Base-by-base conservation (phyloP, 2,113 vertebrate species). In the Trematomus loennbergii region DNA sequence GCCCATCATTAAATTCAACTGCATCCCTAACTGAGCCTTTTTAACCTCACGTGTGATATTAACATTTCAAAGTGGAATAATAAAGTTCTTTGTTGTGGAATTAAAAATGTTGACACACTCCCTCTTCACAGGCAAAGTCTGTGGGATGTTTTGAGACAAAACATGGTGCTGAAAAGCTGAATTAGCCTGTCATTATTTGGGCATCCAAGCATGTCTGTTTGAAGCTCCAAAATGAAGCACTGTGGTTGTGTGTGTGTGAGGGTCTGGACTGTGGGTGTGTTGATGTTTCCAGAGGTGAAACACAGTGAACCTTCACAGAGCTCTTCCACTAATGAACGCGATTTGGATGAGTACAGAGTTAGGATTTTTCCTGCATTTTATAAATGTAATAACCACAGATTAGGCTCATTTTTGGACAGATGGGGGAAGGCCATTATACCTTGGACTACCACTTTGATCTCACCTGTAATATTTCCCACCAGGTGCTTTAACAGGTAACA, bases 131-230 rank as follows among this genome's bases (percentile, higher is more conserved):
- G 62, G 78, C 64, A 46, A 54, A 74, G 67, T 87, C 84, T 81
- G 69, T 62, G 89, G 82, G 85, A 88, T 76, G 75, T 75, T 78
- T 69, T n/a, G 59, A 86, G 88, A 91, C 88, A 92, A 94, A 92
- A 85, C 90, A 62, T 57, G 77, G 84, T 82, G 89, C 59, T 90
- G 90, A 92, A 93, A 93, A 81, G 67, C 65, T 85, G 87, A 93
- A 92, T 89, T 91, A 89, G 82, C 68, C 82, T 79, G 82, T 90
- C 91, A 92, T 87, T 92, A 90, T 88, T 85, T 82, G 78, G 78
- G 77, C 68, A 88, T 73, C 78, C 62, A 40, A 81, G 70, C 76
- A 69, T 72, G 77, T 77, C 79, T 79, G 78, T 84, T 80, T 87
- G 75, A 90, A 87, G 77, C 65, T 59, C 52, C 58, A 54, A 84